These are phyloP conservation scores for Gryllus bimaculatus DNA, from an alignment of 1,140 invertebrate genomes.

Conservation along the genomic window DNA sequence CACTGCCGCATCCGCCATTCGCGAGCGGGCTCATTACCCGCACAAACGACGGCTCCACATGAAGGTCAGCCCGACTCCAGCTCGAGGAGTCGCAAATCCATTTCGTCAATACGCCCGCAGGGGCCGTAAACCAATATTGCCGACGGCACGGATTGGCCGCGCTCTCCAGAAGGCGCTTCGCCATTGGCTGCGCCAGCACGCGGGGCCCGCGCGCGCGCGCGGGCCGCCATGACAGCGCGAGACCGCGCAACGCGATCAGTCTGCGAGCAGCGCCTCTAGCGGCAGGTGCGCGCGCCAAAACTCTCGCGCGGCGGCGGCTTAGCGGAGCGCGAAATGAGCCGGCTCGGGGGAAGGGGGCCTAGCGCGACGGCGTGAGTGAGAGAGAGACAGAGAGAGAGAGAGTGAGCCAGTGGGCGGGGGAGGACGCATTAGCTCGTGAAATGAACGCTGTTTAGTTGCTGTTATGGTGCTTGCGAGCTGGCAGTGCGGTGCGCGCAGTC, in stretches of 20 bases:
- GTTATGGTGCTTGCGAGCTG: background rate
- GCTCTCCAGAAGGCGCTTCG: background rate
- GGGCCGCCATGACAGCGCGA: no score
- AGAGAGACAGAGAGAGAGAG: background rate
- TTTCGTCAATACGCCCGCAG: background rate
- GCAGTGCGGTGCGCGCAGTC: background rate
- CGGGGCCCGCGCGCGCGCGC: no score
- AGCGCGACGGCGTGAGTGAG: no score
- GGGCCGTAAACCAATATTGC: background rate
- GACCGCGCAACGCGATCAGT: background rate
- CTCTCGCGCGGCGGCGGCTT: background rate
- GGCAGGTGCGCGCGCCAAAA: background rate
- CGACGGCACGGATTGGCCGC: background rate
- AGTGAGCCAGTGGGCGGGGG: no score
- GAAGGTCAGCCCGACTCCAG: background rate
- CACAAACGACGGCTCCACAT: no score
- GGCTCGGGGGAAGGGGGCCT: background rate
- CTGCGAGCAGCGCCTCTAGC: background rate
- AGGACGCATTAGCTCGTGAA: background rate
- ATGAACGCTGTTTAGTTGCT: background rate
- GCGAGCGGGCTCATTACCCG: no score
- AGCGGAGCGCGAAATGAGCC: background rate
- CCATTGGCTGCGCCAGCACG: background rate
- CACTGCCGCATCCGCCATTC: no score
- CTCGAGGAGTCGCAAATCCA: background rate